These are phyloP conservation scores for Frankliniella intonsa DNA, from an alignment of 2,888 invertebrate species.

Conservation along the genomic window DNA sequence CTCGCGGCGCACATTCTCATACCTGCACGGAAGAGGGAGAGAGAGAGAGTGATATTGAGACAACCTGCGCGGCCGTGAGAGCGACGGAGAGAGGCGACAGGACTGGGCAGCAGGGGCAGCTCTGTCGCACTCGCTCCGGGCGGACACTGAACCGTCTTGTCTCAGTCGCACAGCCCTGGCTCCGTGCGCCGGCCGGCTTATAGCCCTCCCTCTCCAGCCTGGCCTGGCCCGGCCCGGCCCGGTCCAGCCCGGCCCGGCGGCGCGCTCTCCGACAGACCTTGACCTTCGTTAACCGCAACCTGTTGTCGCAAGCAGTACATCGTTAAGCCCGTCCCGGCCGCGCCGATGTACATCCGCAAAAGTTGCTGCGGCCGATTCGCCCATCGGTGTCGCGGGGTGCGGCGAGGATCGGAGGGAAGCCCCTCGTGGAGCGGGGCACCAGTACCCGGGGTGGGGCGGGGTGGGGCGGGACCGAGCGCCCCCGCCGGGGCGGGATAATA, in stretches of 20 bases:
- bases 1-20: no score
- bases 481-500: no score
- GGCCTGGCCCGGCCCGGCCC: background rate
- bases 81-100: no score
- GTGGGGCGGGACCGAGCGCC: background rate
- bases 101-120: no score
- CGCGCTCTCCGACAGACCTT: background rate
- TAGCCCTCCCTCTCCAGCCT: background rate
- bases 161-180: background rate
- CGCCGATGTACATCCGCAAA: background rate
- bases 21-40: no score
- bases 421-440: background rate
- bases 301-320: background rate
- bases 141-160: no score
- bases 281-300: slow-evolving; percentile 5
- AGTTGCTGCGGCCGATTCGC: no score
- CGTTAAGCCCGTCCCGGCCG: background rate
- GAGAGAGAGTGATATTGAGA: no score
- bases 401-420: no score
- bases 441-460: background rate
- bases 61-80: no score
- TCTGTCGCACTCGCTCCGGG: no score
- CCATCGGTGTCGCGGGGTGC: no score
- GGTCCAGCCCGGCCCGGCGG: background rate
- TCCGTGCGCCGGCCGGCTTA: background rate